These are phyloP conservation scores for Petrocephalus microphthalmus DNA, from an alignment of 2,113 vertebrate genomes.

Conservation along the genomic window DNA sequence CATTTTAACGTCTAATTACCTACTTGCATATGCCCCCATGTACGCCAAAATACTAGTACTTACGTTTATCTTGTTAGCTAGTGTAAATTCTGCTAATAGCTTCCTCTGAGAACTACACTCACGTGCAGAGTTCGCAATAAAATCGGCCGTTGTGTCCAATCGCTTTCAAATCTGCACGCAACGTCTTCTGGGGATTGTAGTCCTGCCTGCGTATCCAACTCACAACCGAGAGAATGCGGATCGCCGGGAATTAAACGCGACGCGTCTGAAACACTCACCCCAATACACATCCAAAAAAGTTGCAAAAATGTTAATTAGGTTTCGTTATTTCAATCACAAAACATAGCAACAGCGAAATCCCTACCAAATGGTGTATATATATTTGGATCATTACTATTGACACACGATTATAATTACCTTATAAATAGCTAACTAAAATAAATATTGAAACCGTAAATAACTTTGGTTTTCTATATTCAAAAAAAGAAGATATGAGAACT, in stretches of 20 bases:
- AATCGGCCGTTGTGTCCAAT: conserved; percentile 27
- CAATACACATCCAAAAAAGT: background rate
- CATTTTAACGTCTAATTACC: background rate
- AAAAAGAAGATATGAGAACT: background rate
- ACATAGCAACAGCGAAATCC: background rate
- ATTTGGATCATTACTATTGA: background rate
- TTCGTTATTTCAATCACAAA: background rate
- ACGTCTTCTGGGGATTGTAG: conserved; percentile 42
- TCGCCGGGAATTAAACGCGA: background rate
- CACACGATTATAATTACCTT: background rate
- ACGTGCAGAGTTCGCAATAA: conserved; percentile 40
- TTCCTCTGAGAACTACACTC: conserved; percentile 38
- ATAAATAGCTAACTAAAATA: background rate
- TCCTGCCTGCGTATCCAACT: background rate
- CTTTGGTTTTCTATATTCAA: background rate
- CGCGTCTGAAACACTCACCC: background rate
- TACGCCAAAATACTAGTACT: conserved; percentile 19
- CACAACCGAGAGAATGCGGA: background rate
- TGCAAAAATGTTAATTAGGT: background rate
- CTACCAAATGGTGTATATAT: background rate
- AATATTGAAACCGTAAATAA: background rate
- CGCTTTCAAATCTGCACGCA: conserved; percentile 19
- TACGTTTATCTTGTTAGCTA: conserved; percentile 34
- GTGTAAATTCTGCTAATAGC: conserved; percentile 31
- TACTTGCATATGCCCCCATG: background rate